phyloP scores from a whole-genome alignment of 1,140 invertebrate genomes.

The Hylaeus anthracinus region DNA sequence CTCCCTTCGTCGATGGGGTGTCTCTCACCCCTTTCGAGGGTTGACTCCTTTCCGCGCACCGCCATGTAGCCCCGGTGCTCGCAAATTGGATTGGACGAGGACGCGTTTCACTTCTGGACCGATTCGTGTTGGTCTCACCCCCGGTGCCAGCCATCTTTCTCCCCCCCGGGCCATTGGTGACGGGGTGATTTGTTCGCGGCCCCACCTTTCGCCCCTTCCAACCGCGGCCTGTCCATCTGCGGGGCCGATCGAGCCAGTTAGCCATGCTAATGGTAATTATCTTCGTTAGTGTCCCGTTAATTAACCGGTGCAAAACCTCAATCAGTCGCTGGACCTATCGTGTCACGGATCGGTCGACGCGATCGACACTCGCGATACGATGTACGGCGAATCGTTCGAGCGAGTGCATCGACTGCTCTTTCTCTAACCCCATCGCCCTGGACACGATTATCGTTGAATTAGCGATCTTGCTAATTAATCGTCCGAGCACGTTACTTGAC shows the following conservation, averaged over 20 bases:
- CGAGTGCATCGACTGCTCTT: neutral
- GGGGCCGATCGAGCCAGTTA: conserved; percentile 28
- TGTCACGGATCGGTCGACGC: neutral
- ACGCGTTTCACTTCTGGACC: conserved; percentile 50
- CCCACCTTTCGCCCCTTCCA: conserved; percentile 14
- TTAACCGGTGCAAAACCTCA: conserved; percentile 48
- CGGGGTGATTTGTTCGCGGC: conserved; percentile 31
- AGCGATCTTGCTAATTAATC: too few relatives aligned
- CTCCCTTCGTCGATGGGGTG: conserved; percentile 6
- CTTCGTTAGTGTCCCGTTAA: conserved; percentile 63
- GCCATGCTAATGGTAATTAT: conserved; percentile 60
- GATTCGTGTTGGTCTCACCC: conserved; percentile 34
- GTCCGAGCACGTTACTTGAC: too few relatives aligned
- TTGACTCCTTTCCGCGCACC: conserved; percentile 14
- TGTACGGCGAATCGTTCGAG: neutral
- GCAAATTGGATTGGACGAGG: conserved; percentile 69
- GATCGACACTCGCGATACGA: neutral
- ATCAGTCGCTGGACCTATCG: conserved; percentile 25
- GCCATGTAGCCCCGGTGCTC: conserved; percentile 22
- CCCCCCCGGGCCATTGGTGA: neutral
- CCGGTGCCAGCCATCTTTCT: conserved; percentile 2
- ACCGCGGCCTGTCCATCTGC: neutral
- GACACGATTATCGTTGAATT: too few relatives aligned
- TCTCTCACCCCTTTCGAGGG: neutral
- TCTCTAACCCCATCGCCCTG: neutral